Base-by-base conservation (phyloP, 2,113 vertebrate species). In the Amblyornis subalaris region DNA sequence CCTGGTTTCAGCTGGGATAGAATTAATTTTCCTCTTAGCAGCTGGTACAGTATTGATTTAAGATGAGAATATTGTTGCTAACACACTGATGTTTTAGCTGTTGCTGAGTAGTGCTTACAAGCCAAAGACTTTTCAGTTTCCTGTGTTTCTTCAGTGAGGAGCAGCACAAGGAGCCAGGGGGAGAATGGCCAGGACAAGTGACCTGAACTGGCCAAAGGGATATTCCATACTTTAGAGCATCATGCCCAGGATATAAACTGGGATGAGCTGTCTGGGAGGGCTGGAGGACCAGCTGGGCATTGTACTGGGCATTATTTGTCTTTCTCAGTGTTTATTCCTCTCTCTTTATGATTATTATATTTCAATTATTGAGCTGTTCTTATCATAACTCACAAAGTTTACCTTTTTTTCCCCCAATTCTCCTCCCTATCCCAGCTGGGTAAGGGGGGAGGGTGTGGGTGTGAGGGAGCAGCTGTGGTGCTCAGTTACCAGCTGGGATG, bases 351-450 rank as follows among this genome's bases (percentile, higher is more conserved):
- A 20, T 38, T 25, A 61, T 38, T 26, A 16, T 10, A 64, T 42
- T 64, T 44, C 17, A 31, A 33, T 35, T 42, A 53, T 42, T 22
- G 44, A 65, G 25, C 2, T 44, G 18, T 14, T 31, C 38, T 40
- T 22, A 14, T 18, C 47, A 40, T 38, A 35, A 0, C 12, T 44
- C 33, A 44, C 12, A 20, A 16, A 10, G 5, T 60, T 74, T 35
- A 35, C 6, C 5, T 7, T 44, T 58, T 21, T 7, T 0, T 1
- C 22, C 31, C 38, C 15, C 12, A 38, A 1, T 21, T 67, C 28
- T 47, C 21, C 29, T 61, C 14, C 29, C 47, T 31, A 1, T 40
- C 19, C 29, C 70, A 35, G 25, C 5, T 40, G 35, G 55, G 14
- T 1, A 7, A 23, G 44, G 7, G 21, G 9, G n/a, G n/a, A 45